A percentile compares a stretch with the other conserved stretches of the same genome.
Conservation (phyloP, 2,113 vertebrate species). For the Xyliphius kryptos region DNA sequence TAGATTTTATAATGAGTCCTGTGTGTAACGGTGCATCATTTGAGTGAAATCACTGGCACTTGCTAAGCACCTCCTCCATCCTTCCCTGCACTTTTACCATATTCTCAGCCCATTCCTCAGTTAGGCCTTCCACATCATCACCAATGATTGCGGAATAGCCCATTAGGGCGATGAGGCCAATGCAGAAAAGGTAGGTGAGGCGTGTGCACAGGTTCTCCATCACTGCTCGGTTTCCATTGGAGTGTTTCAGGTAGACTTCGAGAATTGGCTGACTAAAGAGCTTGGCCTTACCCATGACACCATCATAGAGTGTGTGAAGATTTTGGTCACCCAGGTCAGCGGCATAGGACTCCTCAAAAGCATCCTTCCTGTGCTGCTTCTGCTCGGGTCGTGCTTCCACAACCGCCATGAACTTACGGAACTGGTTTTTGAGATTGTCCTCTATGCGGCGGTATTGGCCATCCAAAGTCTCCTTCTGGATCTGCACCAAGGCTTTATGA, state of each 20-base stretch:
- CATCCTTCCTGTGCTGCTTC: slow-evolving; percentile 50
- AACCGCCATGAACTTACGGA: slow-evolving; percentile 67
- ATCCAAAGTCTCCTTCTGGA: slow-evolving; percentile 65
- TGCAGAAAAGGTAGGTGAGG: slow-evolving; percentile 71
- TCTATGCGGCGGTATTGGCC: slow-evolving; percentile 63
- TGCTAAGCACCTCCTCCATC: slow-evolving; percentile 63
- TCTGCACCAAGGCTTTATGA: slow-evolving; percentile 53
- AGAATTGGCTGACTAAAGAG: slow-evolving; percentile 69
- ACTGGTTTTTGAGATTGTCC: slow-evolving; percentile 68
- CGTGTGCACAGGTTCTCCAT: slow-evolving; percentile 68
- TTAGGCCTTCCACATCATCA: slow-evolving; percentile 63
- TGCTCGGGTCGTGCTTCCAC: slow-evolving; percentile 54
- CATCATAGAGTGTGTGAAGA: slow-evolving; percentile 70
- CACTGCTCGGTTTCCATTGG: slow-evolving; percentile 49
- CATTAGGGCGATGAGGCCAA: slow-evolving; percentile 70
- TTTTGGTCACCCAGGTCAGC: slow-evolving; percentile 66
- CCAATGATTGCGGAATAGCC: slow-evolving; percentile 62
- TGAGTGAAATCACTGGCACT: slow-evolving; percentile 54
- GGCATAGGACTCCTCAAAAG: slow-evolving; percentile 58
- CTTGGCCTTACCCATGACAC: slow-evolving; percentile 64
- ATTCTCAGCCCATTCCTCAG: slow-evolving; percentile 64
- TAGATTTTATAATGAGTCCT: slow-evolving; percentile 33
- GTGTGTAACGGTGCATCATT: not conserved
- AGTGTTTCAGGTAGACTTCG: slow-evolving; percentile 65
- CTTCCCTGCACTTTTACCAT: slow-evolving; percentile 62